A percentile compares a stretch with the other conserved stretches of the same genome.
Evolutionary conservation across 2,113 vertebrate genomes (phyloP).

Genomic region (Atractosteus spatula): DNA sequence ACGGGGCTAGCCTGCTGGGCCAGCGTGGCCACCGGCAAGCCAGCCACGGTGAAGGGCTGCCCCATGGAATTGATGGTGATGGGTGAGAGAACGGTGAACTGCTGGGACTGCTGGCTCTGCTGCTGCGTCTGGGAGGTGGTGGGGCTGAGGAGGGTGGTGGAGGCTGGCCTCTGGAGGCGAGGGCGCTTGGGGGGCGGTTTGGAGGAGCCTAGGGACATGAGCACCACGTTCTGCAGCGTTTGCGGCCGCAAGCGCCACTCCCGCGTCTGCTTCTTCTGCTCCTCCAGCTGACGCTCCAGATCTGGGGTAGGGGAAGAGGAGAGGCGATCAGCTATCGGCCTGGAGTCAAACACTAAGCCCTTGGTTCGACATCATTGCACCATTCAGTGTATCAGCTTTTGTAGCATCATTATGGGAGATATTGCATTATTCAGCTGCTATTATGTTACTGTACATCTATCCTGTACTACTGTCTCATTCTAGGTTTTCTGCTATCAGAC

Average conservation of each 20-base stretch:
- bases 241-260: slow-evolving; percentile 76
- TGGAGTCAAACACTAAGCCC: no score
- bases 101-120: slow-evolving; percentile 52
- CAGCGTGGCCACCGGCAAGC: slow-evolving; percentile 73
- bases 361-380: no score
- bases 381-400: no score
- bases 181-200: slow-evolving; percentile 80
- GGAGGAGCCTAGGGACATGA: slow-evolving; percentile 73
- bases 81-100: slow-evolving; percentile 79
- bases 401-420: no score
- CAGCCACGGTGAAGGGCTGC: slow-evolving; percentile 79
- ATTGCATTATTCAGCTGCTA: no score
- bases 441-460: no score
- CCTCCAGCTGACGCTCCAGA: slow-evolving; percentile 88
- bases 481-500: no score
- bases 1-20: slow-evolving; percentile 74
- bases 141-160: slow-evolving; percentile 79
- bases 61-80: slow-evolving; percentile 67
- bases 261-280: slow-evolving; percentile 83
- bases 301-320: slow-evolving; percentile 51
- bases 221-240: slow-evolving; percentile 74
- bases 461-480: no score
- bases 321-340: neutral
- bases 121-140: slow-evolving; percentile 64
- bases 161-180: slow-evolving; percentile 85